Conservation (phyloP, 2,888 invertebrate genomes). For the Patella ulyssiponensis region DNA sequence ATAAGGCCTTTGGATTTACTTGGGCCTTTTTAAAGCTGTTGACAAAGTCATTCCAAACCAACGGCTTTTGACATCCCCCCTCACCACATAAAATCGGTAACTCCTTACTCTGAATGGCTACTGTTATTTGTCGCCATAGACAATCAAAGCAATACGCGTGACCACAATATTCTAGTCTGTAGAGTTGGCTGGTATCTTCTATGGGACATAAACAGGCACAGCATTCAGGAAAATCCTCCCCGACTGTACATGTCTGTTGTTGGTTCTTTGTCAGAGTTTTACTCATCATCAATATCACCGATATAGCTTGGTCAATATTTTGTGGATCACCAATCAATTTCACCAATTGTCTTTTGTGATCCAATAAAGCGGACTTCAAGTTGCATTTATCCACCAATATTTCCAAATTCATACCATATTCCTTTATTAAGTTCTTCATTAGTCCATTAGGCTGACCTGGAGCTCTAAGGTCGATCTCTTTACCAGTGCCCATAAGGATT, state of each 20-base stretch:
- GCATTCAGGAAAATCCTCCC: slow-evolving; percentile 47
- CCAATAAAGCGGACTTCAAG: slow-evolving; percentile 35
- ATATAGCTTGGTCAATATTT: slow-evolving; percentile 35
- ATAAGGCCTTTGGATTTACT: slow-evolving; percentile 34
- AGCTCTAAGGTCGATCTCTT: slow-evolving; percentile 38
- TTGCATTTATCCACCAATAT: slow-evolving; percentile 32
- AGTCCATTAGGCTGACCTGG: slow-evolving; percentile 45
- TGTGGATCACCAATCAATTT: slow-evolving; percentile 40
- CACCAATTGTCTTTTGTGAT: slow-evolving; percentile 41
- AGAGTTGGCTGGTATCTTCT: slow-evolving; percentile 43
- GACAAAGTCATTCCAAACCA: slow-evolving; percentile 51
- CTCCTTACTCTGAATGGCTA: slow-evolving; percentile 42
- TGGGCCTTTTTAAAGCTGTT: slow-evolving; percentile 33
- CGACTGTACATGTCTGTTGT: not conserved
- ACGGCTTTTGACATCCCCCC: slow-evolving; percentile 48
- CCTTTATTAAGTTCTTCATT: slow-evolving; percentile 46
- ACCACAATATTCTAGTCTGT: slow-evolving; percentile 62
- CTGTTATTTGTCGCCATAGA: slow-evolving; percentile 42
- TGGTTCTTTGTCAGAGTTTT: not conserved
- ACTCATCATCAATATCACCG: slow-evolving; percentile 29
- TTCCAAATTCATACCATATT: slow-evolving; percentile 44
- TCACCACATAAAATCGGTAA: slow-evolving; percentile 57
- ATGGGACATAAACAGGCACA: slow-evolving; percentile 60
- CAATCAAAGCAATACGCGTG: slow-evolving; percentile 64
- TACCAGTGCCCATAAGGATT: not conserved